Conservation (phyloP, 2,113 vertebrate genomes). For the human region DNA sequence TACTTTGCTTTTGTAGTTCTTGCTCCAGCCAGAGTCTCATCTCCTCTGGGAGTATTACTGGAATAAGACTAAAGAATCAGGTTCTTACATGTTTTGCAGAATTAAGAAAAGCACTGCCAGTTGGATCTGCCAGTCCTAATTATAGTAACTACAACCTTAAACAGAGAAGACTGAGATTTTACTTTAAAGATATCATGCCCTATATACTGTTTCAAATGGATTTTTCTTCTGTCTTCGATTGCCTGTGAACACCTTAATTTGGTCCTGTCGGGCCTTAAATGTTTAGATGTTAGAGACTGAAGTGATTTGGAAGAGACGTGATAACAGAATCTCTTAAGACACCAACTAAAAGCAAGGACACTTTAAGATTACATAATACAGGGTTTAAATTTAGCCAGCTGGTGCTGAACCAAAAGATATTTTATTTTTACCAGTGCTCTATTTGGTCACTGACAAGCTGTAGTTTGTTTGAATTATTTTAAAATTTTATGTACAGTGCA, state of each 20-base stretch:
- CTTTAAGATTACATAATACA: constrained; percentile 76
- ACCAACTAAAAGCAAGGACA: constrained; percentile 64
- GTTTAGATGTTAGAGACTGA: constrained; percentile 65
- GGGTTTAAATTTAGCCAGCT: constrained; percentile 75
- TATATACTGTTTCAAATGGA: constrained; percentile 50
- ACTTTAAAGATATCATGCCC: constrained; percentile 60
- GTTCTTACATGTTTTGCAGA: constrained; percentile 69
- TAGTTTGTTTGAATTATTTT: constrained; percentile 63
- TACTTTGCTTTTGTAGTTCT: constrained; percentile 27
- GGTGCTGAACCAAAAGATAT: constrained; percentile 62
- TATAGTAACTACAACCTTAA: constrained; percentile 69
- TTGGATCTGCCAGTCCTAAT: constrained; percentile 64
- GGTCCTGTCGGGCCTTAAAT: constrained; percentile 31
- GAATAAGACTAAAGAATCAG: constrained; percentile 73
- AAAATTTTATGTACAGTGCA: constrained; percentile 43
- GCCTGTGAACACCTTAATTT: constrained; percentile 60
- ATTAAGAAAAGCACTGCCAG: constrained; percentile 62
- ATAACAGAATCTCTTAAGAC: constrained; percentile 57
- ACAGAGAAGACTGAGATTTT: constrained; percentile 60
- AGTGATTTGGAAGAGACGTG: constrained; percentile 56
- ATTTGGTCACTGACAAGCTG: constrained; percentile 64
- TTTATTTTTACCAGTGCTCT: constrained; percentile 76
- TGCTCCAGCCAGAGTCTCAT: neutral
- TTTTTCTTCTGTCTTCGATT: constrained; percentile 46
- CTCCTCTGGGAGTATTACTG: constrained; percentile 59